Base-by-base conservation (phyloP, 2,888 invertebrate species). In the Cremastinae sp. region DNA sequence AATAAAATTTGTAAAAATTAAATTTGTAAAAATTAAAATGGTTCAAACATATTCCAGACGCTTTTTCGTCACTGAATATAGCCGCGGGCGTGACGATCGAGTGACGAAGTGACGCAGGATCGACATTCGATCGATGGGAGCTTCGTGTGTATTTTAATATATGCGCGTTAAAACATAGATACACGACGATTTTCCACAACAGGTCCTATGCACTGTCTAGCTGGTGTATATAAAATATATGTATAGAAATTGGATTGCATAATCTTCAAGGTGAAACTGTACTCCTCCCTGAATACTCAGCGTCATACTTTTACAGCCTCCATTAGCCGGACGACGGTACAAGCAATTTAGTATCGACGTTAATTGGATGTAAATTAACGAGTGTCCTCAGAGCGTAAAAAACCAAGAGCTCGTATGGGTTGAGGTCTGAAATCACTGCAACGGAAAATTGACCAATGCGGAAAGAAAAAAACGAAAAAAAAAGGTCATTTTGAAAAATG, bases 231-330 rank as follows among this genome's bases (percentile, higher is more conserved):
- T 7, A 45, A 28, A 22, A 39, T 61, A 4, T 43, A 47, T 12
- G 28, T 47, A 66, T 69, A 28, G 37, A 35, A 39, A 75, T 5
- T 14, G n/a, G 49, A 68, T 86, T 86, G 81, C 86, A 75, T 86
- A 86, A 86, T 78, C 68, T 81, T 86, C 86, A 86, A 86, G 86
- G 86, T 84, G 81, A 84, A 83, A 83, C 80, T 83, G 66, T 81
- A 81, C 78, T 80, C 76, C 78, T 74, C 78, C 77, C 68, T 41
- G 69, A 59, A 68, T 37, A 56, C 62, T 61, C 74, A 77, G 70
- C 76, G 71, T 68, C 73, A 28, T 28, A 68, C 47, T 66, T 75
- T 71, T 74, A 64, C 73, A 72, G 70, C 75, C 66, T 66, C 69
- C 69, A 56, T 71, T 69, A 75, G 58, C 66, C 16, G 58, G 51